Conservation (phyloP, 2,797 vertebrate genomes). For the Rousettus madagascariensis region DNA sequence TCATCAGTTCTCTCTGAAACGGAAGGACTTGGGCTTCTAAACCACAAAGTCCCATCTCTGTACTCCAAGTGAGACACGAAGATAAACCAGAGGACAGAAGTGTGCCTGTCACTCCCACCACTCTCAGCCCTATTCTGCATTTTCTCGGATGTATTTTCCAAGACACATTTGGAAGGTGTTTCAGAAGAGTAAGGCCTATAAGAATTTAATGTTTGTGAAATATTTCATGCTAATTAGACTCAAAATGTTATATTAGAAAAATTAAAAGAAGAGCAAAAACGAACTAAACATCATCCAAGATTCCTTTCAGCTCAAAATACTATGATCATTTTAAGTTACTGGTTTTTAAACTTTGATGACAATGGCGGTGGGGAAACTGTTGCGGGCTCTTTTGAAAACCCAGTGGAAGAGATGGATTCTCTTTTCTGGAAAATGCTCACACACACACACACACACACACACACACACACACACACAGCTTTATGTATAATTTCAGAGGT, state of each 20-base stretch:
- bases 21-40: not conserved
- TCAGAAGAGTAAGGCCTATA: conserved; percentile 6
- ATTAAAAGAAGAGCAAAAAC: not conserved
- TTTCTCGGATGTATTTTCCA: not conserved
- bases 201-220: conserved; percentile 31
- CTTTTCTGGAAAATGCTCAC: not conserved
- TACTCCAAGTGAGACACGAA: not conserved
- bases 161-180: not conserved
- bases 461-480: not conserved
- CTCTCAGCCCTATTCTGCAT: not conserved
- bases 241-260: conserved; percentile 26
- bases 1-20: not conserved
- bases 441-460: not conserved
- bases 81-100: not conserved
- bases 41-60: not conserved
- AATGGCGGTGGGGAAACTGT: not conserved
- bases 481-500: not conserved
- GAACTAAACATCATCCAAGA: not conserved
- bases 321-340: not conserved
- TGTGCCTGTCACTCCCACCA: not conserved
- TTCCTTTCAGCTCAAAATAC: not conserved
- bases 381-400: conserved; percentile 27
- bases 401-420: not conserved
- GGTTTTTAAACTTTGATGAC: not conserved
- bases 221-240: not conserved